A percentile compares a stretch with the other conserved stretches of the same genome.
These are phyloP conservation scores for Acanthosepion pharaonis DNA, from an alignment of 2,888 invertebrate species.

Conservation along the genomic window DNA sequence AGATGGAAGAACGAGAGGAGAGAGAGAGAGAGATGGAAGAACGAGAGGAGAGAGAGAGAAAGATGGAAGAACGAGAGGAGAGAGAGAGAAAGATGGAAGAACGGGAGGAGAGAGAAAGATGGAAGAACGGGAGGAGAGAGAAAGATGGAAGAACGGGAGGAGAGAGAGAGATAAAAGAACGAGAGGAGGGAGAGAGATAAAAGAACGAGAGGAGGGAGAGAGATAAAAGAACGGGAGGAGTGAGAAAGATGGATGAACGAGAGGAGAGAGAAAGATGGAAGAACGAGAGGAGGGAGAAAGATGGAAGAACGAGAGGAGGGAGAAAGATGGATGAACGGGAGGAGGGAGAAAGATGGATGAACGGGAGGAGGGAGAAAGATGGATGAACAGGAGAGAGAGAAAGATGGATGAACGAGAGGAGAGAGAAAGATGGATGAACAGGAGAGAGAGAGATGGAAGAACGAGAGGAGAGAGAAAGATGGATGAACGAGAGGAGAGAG, in stretches of 20 bases:
- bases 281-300: background rate
- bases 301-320: background rate
- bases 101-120: no score
- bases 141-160: no score
- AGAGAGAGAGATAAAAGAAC: no score
- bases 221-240: no score
- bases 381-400: background rate
- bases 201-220: background rate
- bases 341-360: background rate
- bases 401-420: background rate
- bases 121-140: no score
- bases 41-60: background rate
- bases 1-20: background rate
- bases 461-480: no score
- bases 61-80: background rate
- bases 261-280: background rate
- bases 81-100: background rate
- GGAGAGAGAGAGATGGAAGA: background rate
- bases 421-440: background rate
- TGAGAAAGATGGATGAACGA: background rate
- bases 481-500: background rate
- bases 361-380: background rate
- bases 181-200: background rate
- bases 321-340: background rate
- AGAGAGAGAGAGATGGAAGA: background rate